Percentiles rank a stretch among this genome's conserved stretches.
Conservation (phyloP, 2,797 vertebrate species). For the Spinibarbus caldwelli region DNA sequence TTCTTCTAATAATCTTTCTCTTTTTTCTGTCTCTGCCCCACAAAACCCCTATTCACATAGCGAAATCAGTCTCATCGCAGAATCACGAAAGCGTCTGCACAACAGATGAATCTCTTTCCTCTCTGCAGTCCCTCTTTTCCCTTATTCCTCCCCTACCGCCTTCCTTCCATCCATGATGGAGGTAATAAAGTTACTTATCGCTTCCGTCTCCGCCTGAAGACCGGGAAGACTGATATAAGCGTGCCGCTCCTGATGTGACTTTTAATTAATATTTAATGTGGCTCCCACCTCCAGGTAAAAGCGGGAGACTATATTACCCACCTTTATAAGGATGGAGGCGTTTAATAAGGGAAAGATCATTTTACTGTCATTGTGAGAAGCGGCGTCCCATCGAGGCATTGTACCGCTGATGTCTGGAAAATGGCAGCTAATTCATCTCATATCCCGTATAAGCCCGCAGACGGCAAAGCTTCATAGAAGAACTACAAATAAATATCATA, state of each 20-base stretch:
- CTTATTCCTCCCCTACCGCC: conserved; percentile 16
- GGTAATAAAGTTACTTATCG: conserved; percentile 80
- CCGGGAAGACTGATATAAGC: conserved; percentile 61
- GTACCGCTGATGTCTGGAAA: conserved; percentile 67
- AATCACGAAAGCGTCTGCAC: conserved; percentile 9
- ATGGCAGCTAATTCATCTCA: conserved; percentile 69
- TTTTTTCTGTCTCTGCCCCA: not conserved
- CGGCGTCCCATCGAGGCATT: conserved; percentile 69
- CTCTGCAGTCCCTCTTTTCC: conserved; percentile 19
- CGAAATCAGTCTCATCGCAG: not conserved
- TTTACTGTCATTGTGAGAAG: conserved; percentile 78
- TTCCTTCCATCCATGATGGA: conserved; percentile 66
- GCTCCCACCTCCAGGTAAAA: conserved; percentile 69
- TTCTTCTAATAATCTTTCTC: conserved; percentile 2
- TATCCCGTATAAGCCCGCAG: conserved; percentile 27
- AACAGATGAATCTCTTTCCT: conserved; percentile 37
- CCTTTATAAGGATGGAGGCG: conserved; percentile 76
- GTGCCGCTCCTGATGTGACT: conserved; percentile 59
- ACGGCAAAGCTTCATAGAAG: conserved; percentile 4
- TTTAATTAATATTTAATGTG: conserved; percentile 68
- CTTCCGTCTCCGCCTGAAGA: conserved; percentile 65
- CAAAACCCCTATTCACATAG: conserved; percentile 17
- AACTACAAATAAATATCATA: conserved; percentile 6
- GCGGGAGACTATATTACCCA: conserved; percentile 64
- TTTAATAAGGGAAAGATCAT: conserved; percentile 85